These are phyloP conservation scores for Dinoponera quadriceps DNA, from an alignment of 1,140 invertebrate genomes.

Conservation along the genomic window DNA sequence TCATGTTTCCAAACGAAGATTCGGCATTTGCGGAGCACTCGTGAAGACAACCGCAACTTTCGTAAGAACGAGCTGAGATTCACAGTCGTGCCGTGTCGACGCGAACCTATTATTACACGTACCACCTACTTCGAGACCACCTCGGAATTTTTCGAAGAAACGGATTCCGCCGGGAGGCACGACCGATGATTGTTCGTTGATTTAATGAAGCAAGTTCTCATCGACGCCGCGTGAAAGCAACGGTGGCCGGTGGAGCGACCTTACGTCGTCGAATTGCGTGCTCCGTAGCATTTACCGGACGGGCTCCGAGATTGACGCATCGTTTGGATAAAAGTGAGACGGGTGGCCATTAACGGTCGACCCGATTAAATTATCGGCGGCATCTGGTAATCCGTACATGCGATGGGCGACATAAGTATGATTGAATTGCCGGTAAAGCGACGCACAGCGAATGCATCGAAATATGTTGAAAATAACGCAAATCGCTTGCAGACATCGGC, in stretches of 20 bases:
- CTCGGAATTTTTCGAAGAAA: slow-evolving; percentile 49
- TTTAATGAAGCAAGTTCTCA: slow-evolving; percentile 48
- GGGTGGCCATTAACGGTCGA: slow-evolving; percentile 25
- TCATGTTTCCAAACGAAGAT: background rate
- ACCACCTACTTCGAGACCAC: slow-evolving; percentile 60
- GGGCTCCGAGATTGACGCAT: slow-evolving; percentile 17
- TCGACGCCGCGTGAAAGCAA: slow-evolving; percentile 22
- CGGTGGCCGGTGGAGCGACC: background rate
- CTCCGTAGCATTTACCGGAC: slow-evolving; percentile 14
- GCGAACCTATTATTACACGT: background rate
- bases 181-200: slow-evolving; percentile 41
- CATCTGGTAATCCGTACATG: slow-evolving; percentile 33
- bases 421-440: slow-evolving; percentile 14
- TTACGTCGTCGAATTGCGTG: slow-evolving; percentile 43
- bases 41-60: too few species aligned
- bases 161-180: slow-evolving; percentile 7
- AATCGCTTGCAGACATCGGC: slow-evolving; percentile 16
- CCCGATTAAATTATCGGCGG: slow-evolving; percentile 48
- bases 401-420: slow-evolving; percentile 39
- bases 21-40: too few species aligned
- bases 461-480: slow-evolving; percentile 5
- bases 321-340: slow-evolving; percentile 44
- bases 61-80: background rate
- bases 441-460: background rate
- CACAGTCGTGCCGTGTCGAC: background rate